Base-by-base conservation (phyloP, 2,888 invertebrate genomes). In the Lasius platythorax region DNA sequence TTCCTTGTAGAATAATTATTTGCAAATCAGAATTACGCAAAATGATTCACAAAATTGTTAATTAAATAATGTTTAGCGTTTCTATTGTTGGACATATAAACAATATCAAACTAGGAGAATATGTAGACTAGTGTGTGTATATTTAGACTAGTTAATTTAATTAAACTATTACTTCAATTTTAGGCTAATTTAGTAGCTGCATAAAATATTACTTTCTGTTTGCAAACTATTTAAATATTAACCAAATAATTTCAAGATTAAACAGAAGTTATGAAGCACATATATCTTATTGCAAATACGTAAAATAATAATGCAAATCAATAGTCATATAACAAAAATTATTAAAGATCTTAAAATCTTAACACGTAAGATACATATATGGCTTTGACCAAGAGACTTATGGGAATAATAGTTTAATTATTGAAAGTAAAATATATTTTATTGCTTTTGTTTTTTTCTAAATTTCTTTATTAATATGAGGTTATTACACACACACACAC, bases 1-100 rank as follows among this genome's bases (percentile, higher is more conserved):
- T 15, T 18, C 15, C 23, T 37, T 15, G 6, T 73, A 37, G 15
- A 56, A 56, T 56, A 72, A 72, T 37, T 37, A 72, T 72, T 72
- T 56, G 37, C 12, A 11, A 37, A 72, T 56, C 56, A 56, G 11
- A 28, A 73, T 58, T 73, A 18, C 11, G 15, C 58, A 40, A 73
- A 73, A 33, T 40, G 15, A 61, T 58, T 12, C 9, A 58, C 28
- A 37, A 4, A 73, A 18, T 73, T 58, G 9, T 58, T 40, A 40
- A 11, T 23, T 18, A 58, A 43, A 37, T 46, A 46, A 46, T 46
- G 12, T 46, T 46, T 12, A 46, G 12, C 15, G 6, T 30, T 61
- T 74, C 33, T 28, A 74, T 74, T 30, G 11, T 30, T 30, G 11
- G 6, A 11, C 12, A 46, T 5, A 12, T 53, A n/a, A 11, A 33